These are phyloP conservation scores for Poecilia picta DNA, from an alignment of 2,797 vertebrate species.

Conservation along the genomic window DNA sequence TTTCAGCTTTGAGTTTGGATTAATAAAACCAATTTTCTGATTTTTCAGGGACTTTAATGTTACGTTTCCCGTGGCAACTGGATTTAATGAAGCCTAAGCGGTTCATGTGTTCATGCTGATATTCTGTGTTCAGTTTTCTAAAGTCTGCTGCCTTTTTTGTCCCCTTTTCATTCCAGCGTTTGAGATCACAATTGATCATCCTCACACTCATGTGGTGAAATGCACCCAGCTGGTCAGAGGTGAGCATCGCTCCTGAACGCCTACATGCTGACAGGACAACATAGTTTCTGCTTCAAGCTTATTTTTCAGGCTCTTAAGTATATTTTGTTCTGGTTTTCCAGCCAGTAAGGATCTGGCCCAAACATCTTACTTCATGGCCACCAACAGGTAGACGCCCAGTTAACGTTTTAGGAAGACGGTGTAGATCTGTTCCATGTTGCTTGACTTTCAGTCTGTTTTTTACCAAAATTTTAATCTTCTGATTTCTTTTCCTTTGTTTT, in stretches of 20 bases:
- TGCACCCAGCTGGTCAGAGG: constrained; percentile 96
- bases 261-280: neutral
- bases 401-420: constrained; percentile 3
- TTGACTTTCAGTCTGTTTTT: neutral
- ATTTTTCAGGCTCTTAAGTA: constrained; percentile 47
- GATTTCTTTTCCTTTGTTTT: constrained; percentile 23
- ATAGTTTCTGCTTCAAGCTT: neutral
- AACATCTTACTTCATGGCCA: constrained; percentile 99
- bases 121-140: constrained; percentile 24
- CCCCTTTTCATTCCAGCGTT: constrained; percentile 84
- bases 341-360: constrained; percentile 99
- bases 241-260: constrained; percentile 68
- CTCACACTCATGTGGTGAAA: constrained; percentile 96
- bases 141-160: constrained; percentile 21
- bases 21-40: constrained; percentile 47
- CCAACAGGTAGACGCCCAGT: constrained; percentile 91
- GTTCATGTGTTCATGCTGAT: neutral
- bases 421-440: neutral
- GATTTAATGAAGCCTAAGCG: constrained; percentile 18
- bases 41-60: constrained; percentile 52
- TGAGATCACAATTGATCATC: constrained; percentile 96
- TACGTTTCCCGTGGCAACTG: constrained; percentile 30
- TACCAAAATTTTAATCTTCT: constrained; percentile 41
- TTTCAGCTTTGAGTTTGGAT: constrained; percentile 23
- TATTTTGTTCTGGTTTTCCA: constrained; percentile 77